Percentiles rank a stretch among this genome's conserved stretches.
phyloP scores from a whole-genome alignment of 1,140 invertebrate species.

The Lepeophtheirus salmonis region DNA sequence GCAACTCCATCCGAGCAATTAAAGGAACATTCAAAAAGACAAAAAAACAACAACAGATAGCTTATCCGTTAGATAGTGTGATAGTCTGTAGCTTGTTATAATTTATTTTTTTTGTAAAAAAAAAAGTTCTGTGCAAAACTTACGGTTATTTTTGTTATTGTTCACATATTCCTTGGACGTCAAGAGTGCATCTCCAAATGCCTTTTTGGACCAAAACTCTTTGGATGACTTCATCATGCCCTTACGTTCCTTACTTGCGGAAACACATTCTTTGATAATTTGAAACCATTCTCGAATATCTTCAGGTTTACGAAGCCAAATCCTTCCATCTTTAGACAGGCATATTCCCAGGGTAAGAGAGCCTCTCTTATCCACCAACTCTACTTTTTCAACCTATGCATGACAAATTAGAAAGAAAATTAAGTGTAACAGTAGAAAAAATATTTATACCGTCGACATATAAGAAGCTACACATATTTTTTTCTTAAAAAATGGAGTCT shows the following conservation, averaged over 20 bases:
- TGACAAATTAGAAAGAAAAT: neutral
- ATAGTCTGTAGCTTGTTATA: too few species aligned
- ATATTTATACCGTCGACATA: too few species aligned
- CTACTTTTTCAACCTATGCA: slow-evolving; percentile 1
- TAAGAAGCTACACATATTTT: too few species aligned
- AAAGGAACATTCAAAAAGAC: too few species aligned
- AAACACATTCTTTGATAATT: slow-evolving; percentile 1
- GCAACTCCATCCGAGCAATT: too few species aligned
- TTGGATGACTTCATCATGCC: slow-evolving; percentile 15
- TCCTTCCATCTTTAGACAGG: slow-evolving; percentile 7
- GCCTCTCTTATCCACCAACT: slow-evolving; percentile 12
- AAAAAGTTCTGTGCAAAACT: too few species aligned
- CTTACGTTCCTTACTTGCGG: slow-evolving; percentile 5
- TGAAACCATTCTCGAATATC: slow-evolving; percentile 14
- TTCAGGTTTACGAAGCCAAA: slow-evolving; percentile 11
- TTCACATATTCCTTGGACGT: neutral
- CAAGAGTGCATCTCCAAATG: neutral
- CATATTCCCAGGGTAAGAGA: neutral
- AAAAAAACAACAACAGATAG: too few species aligned
- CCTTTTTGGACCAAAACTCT: slow-evolving; percentile 13
- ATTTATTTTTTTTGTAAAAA: too few species aligned
- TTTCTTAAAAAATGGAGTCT: too few species aligned
- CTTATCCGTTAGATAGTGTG: too few species aligned
- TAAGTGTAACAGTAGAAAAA: too few species aligned
- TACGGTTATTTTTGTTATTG: neutral